Evolutionary conservation across 2,797 vertebrate genomes (phyloP), one percentile per base, ranked within the genome.

Genomic region (Glyptemys insculpta): DNA sequence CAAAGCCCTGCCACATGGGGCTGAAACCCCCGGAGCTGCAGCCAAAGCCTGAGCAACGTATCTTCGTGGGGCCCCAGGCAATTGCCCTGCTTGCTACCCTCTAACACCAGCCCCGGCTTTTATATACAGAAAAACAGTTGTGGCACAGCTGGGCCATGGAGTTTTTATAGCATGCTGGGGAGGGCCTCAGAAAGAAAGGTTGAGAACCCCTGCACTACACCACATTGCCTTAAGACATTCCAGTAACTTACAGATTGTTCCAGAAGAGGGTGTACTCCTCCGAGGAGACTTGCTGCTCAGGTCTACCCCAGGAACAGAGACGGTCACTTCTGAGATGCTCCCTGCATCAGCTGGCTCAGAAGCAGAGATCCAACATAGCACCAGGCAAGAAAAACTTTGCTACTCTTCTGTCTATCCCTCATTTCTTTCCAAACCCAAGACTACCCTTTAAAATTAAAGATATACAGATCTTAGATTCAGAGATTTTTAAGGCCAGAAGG

Each of bases 391-490:
- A 53, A 91, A 74, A 74, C 53, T 27, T 65, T 47, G 37, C 31
- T 92, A 92, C 11, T 4, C 79, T 90, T 91, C 72, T 81, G 19
- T 56, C 91, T 23, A 25, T 87, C 10, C 41, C 9, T 21, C 9
- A 37, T 68, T 68, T 68, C 62, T n/a, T n/a, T 9, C 15, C 18
- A 68, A 37, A 21, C 34, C n/a, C 9, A 68, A 10, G 5, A 68
- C 18, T 81, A 8, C 2, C 62, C 37, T 52, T 84, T 68, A 74
- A 84, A 85, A 95, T 68, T 5, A 80, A 96, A 91, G 54, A 31
- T 68, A 29, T 83, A 41, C 41, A n/a, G 10, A 4, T 1, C 52
- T 83, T 87, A 87, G 56, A n/a, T 31, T 86, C 65, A 16, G 1
- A 14, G 1, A 19, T 91, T 91, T 68, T 93, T 76, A 93, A 90